A percentile compares a stretch with the other conserved stretches of the same genome.
phyloP scores from a whole-genome alignment of 2,797 vertebrate species.

The Pterois miles region DNA sequence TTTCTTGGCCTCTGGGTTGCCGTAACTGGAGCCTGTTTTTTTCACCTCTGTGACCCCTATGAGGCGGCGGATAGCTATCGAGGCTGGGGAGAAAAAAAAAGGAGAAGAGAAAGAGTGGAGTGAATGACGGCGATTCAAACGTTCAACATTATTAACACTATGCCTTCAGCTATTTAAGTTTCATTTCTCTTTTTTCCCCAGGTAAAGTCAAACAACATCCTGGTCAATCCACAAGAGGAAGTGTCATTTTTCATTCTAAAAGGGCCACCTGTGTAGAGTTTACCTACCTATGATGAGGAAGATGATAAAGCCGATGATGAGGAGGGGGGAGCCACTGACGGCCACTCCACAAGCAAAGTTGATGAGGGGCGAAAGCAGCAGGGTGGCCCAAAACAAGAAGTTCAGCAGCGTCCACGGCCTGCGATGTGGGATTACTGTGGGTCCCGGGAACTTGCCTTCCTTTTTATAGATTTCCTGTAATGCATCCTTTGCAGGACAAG shows the following conservation, averaged over 20 bases:
- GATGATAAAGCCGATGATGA: constrained; percentile 93
- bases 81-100: constrained; percentile 85
- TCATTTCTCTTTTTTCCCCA: neutral
- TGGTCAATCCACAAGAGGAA: neutral
- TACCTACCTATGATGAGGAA: constrained; percentile 92
- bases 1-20: constrained; percentile 95
- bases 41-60: constrained; percentile 98
- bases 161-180: no score
- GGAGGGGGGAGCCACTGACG: constrained; percentile 95
- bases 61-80: constrained; percentile 95
- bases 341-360: constrained; percentile 93
- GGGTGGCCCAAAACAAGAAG: constrained; percentile 95
- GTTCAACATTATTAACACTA: no score
- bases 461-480: constrained; percentile 93
- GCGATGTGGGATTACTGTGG: constrained; percentile 86
- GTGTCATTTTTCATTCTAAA: neutral
- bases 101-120: neutral
- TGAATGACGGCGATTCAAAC: neutral
- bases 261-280: neutral
- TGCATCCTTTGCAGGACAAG: constrained; percentile 85
- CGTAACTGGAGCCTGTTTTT: constrained; percentile 97
- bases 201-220: neutral
- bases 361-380: constrained; percentile 96
- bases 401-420: constrained; percentile 95
- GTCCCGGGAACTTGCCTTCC: constrained; percentile 91